Conservation (phyloP, 2,797 vertebrate species). For the Oryzias sinensis region DNA sequence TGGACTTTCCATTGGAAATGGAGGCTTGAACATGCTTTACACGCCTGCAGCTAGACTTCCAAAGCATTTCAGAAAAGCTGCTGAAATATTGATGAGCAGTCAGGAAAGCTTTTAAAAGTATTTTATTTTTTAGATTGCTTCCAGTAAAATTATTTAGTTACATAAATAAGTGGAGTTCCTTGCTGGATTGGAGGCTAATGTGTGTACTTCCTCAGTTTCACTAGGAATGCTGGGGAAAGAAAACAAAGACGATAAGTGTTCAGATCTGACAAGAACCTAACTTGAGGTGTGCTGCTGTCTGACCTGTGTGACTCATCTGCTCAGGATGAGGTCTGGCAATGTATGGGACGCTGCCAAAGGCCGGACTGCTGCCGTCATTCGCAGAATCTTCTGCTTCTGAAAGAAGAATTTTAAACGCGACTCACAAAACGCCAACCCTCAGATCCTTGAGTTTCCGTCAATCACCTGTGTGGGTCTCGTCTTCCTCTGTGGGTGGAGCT, state of each 20-base stretch:
- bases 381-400: conserved; percentile 32
- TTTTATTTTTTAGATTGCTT: conserved; percentile 14
- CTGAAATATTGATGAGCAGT: too few species aligned
- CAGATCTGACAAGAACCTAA: neutral
- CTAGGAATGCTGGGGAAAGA: conserved; percentile 86
- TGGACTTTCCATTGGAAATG: too few species aligned
- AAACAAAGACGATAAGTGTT: conserved; percentile 3
- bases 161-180: conserved; percentile 2
- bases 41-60: too few species aligned
- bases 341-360: conserved; percentile 77
- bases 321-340: conserved; percentile 83
- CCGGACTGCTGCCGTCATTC: conserved; percentile 16
- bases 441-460: accelerated
- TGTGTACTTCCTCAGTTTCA: conserved; percentile 85
- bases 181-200: conserved; percentile 7
- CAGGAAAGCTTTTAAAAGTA: neutral
- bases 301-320: conserved; percentile 87
- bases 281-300: conserved; percentile 22
- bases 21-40: too few species aligned
- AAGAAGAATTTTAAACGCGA: conserved; percentile 16
- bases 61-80: too few species aligned
- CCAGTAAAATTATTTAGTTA: neutral
- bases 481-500: conserved; percentile 30
- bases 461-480: conserved; percentile 58
- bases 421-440: neutral